These are phyloP conservation scores for Chascanopsetta lugubris DNA, from an alignment of 2,113 vertebrate genomes.

Conservation along the genomic window DNA sequence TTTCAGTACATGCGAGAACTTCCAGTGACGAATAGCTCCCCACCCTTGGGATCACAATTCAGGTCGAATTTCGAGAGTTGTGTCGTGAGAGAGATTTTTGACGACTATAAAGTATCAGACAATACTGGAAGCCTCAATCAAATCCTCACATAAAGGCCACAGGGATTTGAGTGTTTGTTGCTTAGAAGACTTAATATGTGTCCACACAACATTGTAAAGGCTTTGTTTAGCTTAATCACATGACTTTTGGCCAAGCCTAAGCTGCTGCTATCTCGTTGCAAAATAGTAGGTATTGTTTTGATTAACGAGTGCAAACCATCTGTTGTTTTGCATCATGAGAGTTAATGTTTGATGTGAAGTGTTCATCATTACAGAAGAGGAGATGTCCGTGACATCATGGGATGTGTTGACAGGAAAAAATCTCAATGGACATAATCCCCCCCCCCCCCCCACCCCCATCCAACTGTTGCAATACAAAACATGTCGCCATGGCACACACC, in stretches of 20 bases:
- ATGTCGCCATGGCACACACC: background rate
- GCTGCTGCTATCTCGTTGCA: conserved; percentile 14
- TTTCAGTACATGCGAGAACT: background rate
- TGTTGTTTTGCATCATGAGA: conserved; percentile 33
- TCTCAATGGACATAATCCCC: background rate
- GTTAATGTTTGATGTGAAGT: conserved; percentile 13
- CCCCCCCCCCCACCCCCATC: too few species aligned
- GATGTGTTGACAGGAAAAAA: conserved; percentile 16
- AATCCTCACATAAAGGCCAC: background rate
- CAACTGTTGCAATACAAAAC: conserved; percentile 1
- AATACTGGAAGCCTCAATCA: background rate
- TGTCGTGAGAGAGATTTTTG: background rate
- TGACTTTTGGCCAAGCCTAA: conserved; percentile 24
- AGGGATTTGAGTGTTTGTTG: conserved; percentile 6
- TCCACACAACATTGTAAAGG: conserved; percentile 2
- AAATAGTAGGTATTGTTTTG: conserved; percentile 20
- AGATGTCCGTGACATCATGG: conserved; percentile 27
- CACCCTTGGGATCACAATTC: background rate
- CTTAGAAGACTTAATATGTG: background rate
- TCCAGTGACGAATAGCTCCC: conserved; percentile 1
- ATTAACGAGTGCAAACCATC: conserved; percentile 33
- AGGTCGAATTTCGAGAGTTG: background rate
- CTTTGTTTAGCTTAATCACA: conserved; percentile 17
- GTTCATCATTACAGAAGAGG: conserved; percentile 19
- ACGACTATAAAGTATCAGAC: background rate